Conservation (phyloP, 2,888 invertebrate species). For the Pachydiplax longipennis region DNA sequence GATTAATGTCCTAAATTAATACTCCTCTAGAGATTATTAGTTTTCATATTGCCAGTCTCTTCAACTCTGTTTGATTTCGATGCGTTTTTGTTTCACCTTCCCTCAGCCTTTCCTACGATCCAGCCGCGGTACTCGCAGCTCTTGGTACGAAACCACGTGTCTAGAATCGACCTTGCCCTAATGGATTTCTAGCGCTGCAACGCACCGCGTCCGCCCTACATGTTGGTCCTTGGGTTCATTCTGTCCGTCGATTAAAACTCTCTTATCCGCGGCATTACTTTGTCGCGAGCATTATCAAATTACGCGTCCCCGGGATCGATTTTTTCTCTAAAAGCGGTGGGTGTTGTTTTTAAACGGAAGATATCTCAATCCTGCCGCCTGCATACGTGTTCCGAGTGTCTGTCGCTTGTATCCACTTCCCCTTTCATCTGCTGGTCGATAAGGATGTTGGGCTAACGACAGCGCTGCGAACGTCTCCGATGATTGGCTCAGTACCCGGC, state of each 20-base stretch:
- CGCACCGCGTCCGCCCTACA: neutral
- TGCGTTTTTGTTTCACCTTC: too few species aligned
- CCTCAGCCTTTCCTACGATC: too few species aligned
- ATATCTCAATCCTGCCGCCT: neutral
- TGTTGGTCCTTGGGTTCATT: neutral
- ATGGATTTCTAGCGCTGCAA: too few species aligned
- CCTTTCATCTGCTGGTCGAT: conserved; percentile 16
- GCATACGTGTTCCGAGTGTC: neutral
- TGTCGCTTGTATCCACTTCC: neutral
- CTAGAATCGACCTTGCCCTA: too few species aligned
- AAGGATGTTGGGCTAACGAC: conserved; percentile 6
- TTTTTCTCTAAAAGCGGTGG: neutral
- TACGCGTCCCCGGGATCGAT: neutral
- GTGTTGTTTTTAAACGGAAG: neutral
- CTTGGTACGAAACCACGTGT: too few species aligned
- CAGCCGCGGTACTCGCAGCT: too few species aligned
- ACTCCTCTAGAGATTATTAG: too few species aligned
- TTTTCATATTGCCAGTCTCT: too few species aligned
- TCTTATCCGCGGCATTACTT: neutral
- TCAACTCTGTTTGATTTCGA: too few species aligned
- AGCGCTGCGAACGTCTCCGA: neutral
- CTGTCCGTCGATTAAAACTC: neutral
- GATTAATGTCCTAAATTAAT: too few species aligned
- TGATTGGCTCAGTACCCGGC: neutral
- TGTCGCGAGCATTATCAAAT: neutral